These are phyloP conservation scores for Cliona cf. orientalis DNA, from an alignment of 37 sponge, comb jelly and placozoan genomes.

Conservation along the genomic window DNA sequence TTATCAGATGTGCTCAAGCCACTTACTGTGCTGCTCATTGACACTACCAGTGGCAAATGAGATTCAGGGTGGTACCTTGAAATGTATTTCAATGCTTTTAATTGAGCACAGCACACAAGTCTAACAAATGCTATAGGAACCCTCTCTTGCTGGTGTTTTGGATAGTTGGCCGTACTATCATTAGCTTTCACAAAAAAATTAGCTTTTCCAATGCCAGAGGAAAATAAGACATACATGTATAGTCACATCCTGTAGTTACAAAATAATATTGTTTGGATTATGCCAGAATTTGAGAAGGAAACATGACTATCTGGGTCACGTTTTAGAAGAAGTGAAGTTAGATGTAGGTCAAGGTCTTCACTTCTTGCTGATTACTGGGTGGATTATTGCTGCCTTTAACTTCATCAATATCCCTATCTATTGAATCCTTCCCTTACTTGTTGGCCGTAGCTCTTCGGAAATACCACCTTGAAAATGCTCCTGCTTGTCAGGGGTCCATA, in stretches of 20 bases:
- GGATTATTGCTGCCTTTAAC: too few relatives aligned
- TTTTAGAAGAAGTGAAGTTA: too few relatives aligned
- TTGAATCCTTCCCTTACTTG: too few relatives aligned
- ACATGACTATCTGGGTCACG: conserved; percentile 4
- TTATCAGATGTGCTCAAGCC: conserved; percentile 25
- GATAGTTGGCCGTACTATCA: neutral
- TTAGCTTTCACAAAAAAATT: conserved; percentile 1
- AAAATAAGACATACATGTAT: too few relatives aligned
- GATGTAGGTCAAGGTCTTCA: too few relatives aligned
- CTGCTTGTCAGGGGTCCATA: too few relatives aligned
- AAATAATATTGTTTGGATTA: neutral
- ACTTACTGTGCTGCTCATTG: conserved; percentile 12
- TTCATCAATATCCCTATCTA: too few relatives aligned
- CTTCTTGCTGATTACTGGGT: too few relatives aligned
- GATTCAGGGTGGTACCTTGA: neutral
- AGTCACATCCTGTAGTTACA: too few relatives aligned
- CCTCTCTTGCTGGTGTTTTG: too few relatives aligned
- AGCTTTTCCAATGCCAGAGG: neutral
- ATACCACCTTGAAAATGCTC: too few relatives aligned
- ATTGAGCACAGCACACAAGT: neutral
- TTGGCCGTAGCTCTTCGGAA: too few relatives aligned
- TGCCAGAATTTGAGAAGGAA: neutral
- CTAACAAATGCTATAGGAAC: conserved; percentile 2
- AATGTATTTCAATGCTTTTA: neutral
- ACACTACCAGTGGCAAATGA: neutral